Conservation (phyloP, 2,888 invertebrate genomes). For the Caenorhabditis sinica region DNA sequence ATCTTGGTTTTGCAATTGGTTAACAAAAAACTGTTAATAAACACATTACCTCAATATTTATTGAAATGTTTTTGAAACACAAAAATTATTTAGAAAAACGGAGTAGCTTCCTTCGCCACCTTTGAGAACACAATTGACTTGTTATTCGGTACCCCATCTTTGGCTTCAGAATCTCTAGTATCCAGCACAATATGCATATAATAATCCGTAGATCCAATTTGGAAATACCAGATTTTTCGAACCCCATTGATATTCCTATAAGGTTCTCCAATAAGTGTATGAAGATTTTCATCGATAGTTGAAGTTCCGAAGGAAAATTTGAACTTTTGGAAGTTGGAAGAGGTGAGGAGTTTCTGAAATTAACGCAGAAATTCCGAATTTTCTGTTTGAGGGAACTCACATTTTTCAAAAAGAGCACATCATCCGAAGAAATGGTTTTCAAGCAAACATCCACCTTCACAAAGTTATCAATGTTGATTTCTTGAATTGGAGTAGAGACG, state of each 20-base stretch:
- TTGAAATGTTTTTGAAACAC: too few relatives aligned
- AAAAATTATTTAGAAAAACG: neutral
- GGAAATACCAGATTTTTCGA: neutral
- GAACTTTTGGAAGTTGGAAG: neutral
- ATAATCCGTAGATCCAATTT: neutral
- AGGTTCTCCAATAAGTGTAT: neutral
- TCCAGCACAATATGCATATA: neutral
- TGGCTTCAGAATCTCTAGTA: neutral
- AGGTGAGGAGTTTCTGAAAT: neutral
- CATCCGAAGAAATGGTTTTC: neutral
- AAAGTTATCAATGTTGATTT: neutral
- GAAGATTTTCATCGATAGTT: neutral
- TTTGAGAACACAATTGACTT: neutral
- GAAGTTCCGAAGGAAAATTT: neutral
- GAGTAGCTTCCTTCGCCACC: neutral
- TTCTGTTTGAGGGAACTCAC: neutral
- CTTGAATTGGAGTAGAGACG: neutral
- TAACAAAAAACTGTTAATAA: too few relatives aligned
- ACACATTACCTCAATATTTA: too few relatives aligned
- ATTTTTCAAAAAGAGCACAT: neutral
- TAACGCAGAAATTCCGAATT: too few relatives aligned
- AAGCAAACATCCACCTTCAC: neutral
- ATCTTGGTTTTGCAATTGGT: too few relatives aligned
- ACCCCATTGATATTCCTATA: neutral
- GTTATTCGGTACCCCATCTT: neutral